These are phyloP conservation scores for Electrophaes corylata DNA, from an alignment of 2,888 invertebrate species.

Conservation along the genomic window DNA sequence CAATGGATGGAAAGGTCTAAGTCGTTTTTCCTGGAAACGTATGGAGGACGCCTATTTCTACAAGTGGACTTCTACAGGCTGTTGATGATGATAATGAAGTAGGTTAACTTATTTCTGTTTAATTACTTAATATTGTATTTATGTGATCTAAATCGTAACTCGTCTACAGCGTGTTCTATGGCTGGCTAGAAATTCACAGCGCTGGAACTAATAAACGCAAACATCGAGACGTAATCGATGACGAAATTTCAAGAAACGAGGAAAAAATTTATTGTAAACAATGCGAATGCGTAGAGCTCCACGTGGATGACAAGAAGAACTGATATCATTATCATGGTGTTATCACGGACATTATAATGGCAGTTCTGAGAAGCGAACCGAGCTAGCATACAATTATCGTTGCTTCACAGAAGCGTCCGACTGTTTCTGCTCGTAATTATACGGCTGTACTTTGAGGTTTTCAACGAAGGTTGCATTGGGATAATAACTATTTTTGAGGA, in stretches of 20 bases:
- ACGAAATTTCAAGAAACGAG: constrained; percentile 39
- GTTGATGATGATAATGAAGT: too few species aligned
- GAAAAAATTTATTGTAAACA: constrained; percentile 45
- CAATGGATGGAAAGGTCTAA: too few species aligned
- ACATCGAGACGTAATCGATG: constrained; percentile 26
- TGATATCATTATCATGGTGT: constrained; percentile 71
- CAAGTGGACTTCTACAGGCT: too few species aligned
- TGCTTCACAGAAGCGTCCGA: constrained; percentile 66
- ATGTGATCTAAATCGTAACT: too few species aligned
- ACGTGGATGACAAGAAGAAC: constrained; percentile 54
- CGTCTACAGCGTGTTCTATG: too few species aligned
- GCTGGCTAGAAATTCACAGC: neutral
- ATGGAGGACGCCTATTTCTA: too few species aligned
- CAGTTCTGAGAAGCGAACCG: constrained; percentile 66
- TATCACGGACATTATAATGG: constrained; percentile 67
- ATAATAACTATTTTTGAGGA: constrained; percentile 34
- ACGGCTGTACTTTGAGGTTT: constrained; percentile 43
- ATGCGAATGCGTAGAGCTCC: constrained; percentile 36
- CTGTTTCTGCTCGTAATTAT: constrained; percentile 58
- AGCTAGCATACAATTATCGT: constrained; percentile 67
- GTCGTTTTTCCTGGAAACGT: too few species aligned
- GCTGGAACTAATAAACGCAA: neutral
- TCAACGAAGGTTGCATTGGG: constrained; percentile 38
- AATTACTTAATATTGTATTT: too few species aligned
- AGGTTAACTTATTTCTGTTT: too few species aligned